Evolutionary conservation across 2,797 vertebrate genomes (phyloP).

Genomic region (Oryzias sinensis): DNA sequence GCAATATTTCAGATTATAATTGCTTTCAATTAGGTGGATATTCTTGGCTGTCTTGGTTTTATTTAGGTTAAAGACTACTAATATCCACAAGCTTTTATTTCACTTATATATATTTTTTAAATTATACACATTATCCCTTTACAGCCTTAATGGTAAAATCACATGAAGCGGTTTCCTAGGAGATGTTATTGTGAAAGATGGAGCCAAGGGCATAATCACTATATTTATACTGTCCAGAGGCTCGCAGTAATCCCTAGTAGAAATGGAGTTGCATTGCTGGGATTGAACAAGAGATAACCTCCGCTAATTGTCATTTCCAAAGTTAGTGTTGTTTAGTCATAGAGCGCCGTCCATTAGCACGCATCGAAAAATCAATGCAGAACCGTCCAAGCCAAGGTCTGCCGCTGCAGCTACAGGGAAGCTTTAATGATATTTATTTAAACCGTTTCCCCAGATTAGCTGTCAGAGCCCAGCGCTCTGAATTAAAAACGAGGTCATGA

Average conservation of each 20-base stretch:
- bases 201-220: slow-evolving; percentile 65
- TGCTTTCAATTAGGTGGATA: slow-evolving; percentile 57
- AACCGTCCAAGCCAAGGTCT: slow-evolving; percentile 68
- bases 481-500: slow-evolving; percentile 82
- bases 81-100: slow-evolving; percentile 55
- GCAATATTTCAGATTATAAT: slow-evolving; percentile 54
- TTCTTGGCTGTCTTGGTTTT: slow-evolving; percentile 42
- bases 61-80: slow-evolving; percentile 55
- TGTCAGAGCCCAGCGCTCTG: slow-evolving; percentile 74
- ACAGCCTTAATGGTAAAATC: slow-evolving; percentile 63
- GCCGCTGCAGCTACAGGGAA: slow-evolving; percentile 59
- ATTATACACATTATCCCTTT: slow-evolving; percentile 70
- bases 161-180: slow-evolving; percentile 72
- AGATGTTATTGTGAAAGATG: slow-evolving; percentile 73
- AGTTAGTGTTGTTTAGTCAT: slow-evolving; percentile 62
- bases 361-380: slow-evolving; percentile 65
- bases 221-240: slow-evolving; percentile 68
- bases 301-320: slow-evolving; percentile 71
- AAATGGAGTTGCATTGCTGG: slow-evolving; percentile 58
- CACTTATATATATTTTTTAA: slow-evolving; percentile 31
- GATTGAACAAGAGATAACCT: slow-evolving; percentile 68
- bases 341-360: slow-evolving; percentile 59
- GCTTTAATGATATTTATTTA: slow-evolving; percentile 82
- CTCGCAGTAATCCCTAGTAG: slow-evolving; percentile 60
- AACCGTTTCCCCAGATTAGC: slow-evolving; percentile 78